These are phyloP conservation scores for Salarias fasciatus DNA, from an alignment of 2,797 vertebrate species.

Conservation along the genomic window DNA sequence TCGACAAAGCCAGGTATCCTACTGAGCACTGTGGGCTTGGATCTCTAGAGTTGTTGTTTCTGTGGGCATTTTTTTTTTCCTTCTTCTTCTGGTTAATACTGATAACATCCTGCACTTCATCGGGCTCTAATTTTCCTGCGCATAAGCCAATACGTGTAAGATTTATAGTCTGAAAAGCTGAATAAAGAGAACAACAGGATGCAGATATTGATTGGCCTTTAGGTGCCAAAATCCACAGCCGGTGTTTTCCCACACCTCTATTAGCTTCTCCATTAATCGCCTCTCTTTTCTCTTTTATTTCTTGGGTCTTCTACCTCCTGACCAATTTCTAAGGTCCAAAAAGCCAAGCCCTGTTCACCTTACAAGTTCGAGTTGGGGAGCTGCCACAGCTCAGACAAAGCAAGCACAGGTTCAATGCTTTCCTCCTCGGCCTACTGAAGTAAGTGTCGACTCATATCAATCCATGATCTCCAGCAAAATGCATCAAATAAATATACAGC, in stretches of 20 bases:
- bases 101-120: conserved; percentile 24
- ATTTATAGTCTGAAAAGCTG: conserved; percentile 51
- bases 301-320: conserved; percentile 12
- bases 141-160: conserved; percentile 37
- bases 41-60: too few relatives aligned
- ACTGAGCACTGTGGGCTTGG: too few relatives aligned
- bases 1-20: conserved; percentile 88
- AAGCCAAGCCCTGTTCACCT: conserved; percentile 80
- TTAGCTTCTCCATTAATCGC: conserved; percentile 17
- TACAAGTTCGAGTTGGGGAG: conserved; percentile 86
- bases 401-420: conserved; percentile 93
- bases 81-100: conserved; percentile 11
- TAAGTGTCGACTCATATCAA: conserved; percentile 74
- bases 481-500: neutral
- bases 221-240: conserved; percentile 46
- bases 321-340: conserved; percentile 74
- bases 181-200: conserved; percentile 49
- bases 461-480: neutral
- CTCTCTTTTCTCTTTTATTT: conserved; percentile 1
- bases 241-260: conserved; percentile 34
- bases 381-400: conserved; percentile 87
- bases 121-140: conserved; percentile 26
- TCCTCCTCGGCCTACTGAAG: conserved; percentile 95
- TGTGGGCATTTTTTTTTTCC: neutral
- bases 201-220: conserved; percentile 50